Evolutionary conservation across 2,113 vertebrate genomes (phyloP), one percentile per base, ranked within the genome.

Genomic region (Gila orcuttii): DNA sequence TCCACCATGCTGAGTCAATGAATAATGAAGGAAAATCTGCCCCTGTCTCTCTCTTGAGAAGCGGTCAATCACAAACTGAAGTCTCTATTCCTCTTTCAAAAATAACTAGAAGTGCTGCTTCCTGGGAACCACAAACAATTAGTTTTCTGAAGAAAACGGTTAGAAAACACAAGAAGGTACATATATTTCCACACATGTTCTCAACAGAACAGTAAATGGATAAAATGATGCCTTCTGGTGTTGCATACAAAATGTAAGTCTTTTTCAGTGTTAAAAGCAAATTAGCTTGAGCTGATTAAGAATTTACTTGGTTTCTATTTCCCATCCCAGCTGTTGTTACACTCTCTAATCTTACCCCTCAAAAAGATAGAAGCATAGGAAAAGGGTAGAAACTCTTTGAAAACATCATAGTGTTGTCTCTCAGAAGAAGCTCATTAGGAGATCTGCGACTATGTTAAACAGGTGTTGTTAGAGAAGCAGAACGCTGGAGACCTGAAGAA

Each of bases 21-120:
- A 85, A 85, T 86, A 86, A 88, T 85, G 73, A 60, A 86, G 42
- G 25, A 23, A 64, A 81, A 68, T 17, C 39, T 68, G 45, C 19
- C 52, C 9, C 39, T n/a, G 17, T 47, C 62, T 21, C 52, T 23
- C 3, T 71, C 8, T 39, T 42, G 31, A 74, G n/a, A 55, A 71
- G 13, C 17, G 13, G 21, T 55, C 23, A 78, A 57, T 78, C 47
- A 47, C 66, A 52, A 59, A 55, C 7, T 79, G 17, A 36, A 57
- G 10, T 39, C 15, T 52, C 45, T 68, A 55, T 36, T 79, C 64
- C 76, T 69, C 75, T 68, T 79, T 50, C 2, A 85, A 13, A 52
- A 52, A 71, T 11, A 11, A 71, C 68, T 71, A 71, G 68, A 36
- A 79, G 52, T 23, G 13, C 6, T 62, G 45, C 47, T 6, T 55